phyloP scores from a whole-genome alignment of 2,888 invertebrate genomes.

The Leptopilina drosophilae region DNA sequence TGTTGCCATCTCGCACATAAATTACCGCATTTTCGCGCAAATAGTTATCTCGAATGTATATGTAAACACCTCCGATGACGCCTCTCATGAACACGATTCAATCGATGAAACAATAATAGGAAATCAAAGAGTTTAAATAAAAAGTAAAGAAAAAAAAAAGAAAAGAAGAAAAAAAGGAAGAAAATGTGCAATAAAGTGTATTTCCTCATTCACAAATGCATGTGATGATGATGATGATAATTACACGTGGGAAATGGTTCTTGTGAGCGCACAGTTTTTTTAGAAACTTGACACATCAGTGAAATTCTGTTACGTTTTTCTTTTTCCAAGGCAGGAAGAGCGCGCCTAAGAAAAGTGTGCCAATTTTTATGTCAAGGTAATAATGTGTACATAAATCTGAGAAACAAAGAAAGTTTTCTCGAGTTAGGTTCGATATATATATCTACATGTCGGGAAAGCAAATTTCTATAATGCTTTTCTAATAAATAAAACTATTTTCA shows the following conservation, averaged over 20 bases:
- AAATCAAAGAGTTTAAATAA: no score
- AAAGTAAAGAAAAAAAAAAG: background rate
- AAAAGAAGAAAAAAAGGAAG: no score
- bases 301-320: constrained; percentile 25
- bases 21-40: constrained; percentile 14
- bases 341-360: constrained; percentile 7
- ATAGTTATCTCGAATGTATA: constrained; percentile 10
- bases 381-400: constrained; percentile 6
- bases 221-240: background rate
- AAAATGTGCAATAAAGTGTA: constrained; percentile 23
- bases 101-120: background rate
- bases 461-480: constrained; percentile 14
- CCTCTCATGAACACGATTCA: background rate
- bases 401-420: constrained; percentile 29
- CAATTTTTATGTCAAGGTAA: constrained; percentile 39
- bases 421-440: background rate
- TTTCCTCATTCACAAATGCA: constrained; percentile 7
- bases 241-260: constrained; percentile 27
- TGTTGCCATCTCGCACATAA: constrained; percentile 17
- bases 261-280: background rate
- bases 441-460: background rate
- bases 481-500: no score
- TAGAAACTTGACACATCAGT: constrained; percentile 16
- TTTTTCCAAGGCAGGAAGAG: background rate
- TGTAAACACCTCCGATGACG: background rate